Percentiles rank a stretch among this genome's conserved stretches.
Evolutionary conservation across 2,113 vertebrate genomes (phyloP).

Genomic region (Daboia siamensis): DNA sequence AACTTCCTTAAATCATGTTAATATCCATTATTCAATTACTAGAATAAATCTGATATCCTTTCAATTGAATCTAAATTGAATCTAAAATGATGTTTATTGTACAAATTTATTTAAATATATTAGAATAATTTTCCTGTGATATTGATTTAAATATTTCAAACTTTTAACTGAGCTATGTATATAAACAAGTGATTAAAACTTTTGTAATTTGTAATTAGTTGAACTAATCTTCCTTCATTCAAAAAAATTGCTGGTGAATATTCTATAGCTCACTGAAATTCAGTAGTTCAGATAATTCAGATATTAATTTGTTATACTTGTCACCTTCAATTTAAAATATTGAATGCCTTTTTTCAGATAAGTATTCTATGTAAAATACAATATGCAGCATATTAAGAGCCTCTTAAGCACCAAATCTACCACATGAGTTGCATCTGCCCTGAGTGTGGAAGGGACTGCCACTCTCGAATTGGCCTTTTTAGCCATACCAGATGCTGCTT

Average conservation of each 20-base stretch:
- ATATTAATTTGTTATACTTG: not conserved
- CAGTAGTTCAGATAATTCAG: not conserved
- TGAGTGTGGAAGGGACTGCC: too few species aligned
- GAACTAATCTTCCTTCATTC: not conserved
- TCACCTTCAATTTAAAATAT: not conserved
- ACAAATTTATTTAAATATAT: not conserved
- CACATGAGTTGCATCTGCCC: not conserved
- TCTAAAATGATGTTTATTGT: not conserved
- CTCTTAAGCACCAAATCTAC: not conserved
- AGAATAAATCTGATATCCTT: not conserved
- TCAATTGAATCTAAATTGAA: not conserved
- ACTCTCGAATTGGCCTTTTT: too few species aligned
- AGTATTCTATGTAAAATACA: not conserved
- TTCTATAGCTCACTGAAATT: not conserved
- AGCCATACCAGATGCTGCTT: too few species aligned
- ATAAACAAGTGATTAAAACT: not conserved
- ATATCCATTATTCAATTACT: not conserved
- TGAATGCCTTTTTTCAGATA: not conserved
- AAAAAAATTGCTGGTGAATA: not conserved
- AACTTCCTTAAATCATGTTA: not conserved
- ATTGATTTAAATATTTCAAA: not conserved
- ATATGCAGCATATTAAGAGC: not conserved
- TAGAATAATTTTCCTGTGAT: not conserved
- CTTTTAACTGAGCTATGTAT: not conserved
- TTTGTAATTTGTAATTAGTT: not conserved